Evolutionary conservation across 2,113 vertebrate genomes (phyloP), one percentile per base, ranked within the genome.

Genomic region (Neoarius graeffei): DNA sequence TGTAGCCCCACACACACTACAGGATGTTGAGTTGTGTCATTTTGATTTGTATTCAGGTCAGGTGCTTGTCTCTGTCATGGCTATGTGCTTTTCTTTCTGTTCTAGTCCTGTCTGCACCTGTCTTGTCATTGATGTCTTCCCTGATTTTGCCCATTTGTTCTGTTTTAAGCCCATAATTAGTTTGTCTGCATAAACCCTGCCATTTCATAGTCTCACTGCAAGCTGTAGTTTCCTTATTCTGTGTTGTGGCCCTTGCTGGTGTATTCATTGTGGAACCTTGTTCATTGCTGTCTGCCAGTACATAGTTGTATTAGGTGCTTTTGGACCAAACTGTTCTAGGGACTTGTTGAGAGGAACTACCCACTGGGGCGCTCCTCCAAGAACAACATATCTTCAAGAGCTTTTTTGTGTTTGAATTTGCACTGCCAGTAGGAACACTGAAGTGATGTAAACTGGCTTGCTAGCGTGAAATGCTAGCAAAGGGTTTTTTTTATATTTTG

Each of bases 131-230:
- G 50, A 11, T 48, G 35, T 48, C 7, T 79, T 79, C 13, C 50
- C 2, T 7, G 15, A 27, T 57, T 30, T 52, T 27, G 2, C 30
- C 76, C 25, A 56, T 27, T 13, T 79, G 50, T 56, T 79, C 77
- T 80, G n/a, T 57, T 54, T 80, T 80, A 80, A 80, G 7, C 54
- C n/a, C 52, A 56, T 57, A 80, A 80, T 79, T 54, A 27, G 11
- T 79, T n/a, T 54, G 76, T 79, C 76, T 54, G 50, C 1, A 7
- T 77, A 52, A 73, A 77, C 23, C 48, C 20, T 52, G 42, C 23
- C 5, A 2, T 54, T 79, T 77, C 7, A 3, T 17, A 7, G 30
- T 30, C 30, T 35, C 14, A 4, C 23, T n/a, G 23, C 6, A 5
- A 15, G 25, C 13, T 14, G 3, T 11, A 54, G 35, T 73, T 77